Conservation (phyloP, 1,140 invertebrate genomes). For the Drosophila nikananu region DNA sequence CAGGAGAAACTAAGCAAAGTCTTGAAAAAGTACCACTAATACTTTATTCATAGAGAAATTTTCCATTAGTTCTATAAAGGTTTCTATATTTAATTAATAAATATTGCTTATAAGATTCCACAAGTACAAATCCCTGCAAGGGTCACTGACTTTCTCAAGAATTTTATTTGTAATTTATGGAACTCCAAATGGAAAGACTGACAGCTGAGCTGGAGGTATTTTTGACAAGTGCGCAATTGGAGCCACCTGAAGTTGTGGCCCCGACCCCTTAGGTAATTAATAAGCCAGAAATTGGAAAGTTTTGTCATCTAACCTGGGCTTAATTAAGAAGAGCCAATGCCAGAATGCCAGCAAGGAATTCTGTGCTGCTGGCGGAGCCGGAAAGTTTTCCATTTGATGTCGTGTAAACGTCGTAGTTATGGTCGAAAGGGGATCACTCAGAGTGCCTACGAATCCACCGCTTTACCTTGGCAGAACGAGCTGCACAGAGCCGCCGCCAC, state of each 20-base stretch:
- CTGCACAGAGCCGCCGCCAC: constrained; percentile 33
- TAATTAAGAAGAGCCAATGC: constrained; percentile 61
- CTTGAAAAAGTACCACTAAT: background rate
- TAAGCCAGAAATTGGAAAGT: constrained; percentile 54
- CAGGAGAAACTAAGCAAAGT: background rate
- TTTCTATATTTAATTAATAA: background rate
- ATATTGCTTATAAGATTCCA: background rate
- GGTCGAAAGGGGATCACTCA: constrained; percentile 45
- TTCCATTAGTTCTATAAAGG: no score
- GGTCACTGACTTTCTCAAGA: background rate
- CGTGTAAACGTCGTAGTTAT: constrained; percentile 60
- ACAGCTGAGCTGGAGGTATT: background rate
- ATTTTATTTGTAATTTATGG: constrained; percentile 2
- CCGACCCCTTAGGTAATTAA: constrained; percentile 48
- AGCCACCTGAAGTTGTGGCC: constrained; percentile 4
- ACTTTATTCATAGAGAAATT: background rate
- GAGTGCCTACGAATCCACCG: constrained; percentile 10
- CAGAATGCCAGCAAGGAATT: constrained; percentile 3
- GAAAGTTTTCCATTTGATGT: constrained; percentile 74
- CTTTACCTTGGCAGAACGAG: constrained; percentile 38
- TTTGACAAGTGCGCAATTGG: constrained; percentile 30
- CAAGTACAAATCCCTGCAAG: background rate
- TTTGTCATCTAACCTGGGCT: constrained; percentile 53
- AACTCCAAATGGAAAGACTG: background rate
- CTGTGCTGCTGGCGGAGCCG: constrained; percentile 6